Conservation (phyloP, 2,113 vertebrate genomes). For the Mystacornis crossleyi region DNA sequence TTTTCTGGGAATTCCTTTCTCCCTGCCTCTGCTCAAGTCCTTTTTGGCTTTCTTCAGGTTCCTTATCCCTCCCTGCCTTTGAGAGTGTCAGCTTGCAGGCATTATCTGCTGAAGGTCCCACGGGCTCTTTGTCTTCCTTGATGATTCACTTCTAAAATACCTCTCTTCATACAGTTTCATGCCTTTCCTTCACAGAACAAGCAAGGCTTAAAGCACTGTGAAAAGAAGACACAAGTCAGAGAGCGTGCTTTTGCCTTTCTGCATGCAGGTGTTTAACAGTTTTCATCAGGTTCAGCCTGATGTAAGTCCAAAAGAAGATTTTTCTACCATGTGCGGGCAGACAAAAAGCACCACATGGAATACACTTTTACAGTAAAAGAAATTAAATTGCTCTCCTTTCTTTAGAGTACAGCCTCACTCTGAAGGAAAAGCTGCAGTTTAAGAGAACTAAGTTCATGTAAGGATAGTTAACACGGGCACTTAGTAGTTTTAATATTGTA, state of each 20-base stretch:
- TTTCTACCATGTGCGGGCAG: not conserved
- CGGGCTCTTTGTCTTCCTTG: not conserved
- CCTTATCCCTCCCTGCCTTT: not conserved
- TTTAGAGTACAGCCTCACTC: not conserved
- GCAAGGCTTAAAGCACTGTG: not conserved
- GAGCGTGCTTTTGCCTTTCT: not conserved
- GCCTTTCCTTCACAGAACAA: not conserved
- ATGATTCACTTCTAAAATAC: not conserved
- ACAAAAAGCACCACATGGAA: not conserved
- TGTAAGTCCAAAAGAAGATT: not conserved
- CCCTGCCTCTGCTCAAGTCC: not conserved
- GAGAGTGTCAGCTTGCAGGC: not conserved
- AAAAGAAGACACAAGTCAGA: not conserved
- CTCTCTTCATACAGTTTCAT: not conserved
- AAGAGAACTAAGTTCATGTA: not conserved
- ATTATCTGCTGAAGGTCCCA: not conserved
- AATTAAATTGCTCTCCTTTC: not conserved
- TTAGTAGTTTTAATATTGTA: not conserved
- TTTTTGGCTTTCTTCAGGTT: not conserved
- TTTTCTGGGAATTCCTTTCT: conserved; percentile 29
- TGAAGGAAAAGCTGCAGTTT: not conserved
- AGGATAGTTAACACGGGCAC: not conserved
- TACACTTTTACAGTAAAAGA: not conserved
- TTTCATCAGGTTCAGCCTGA: not conserved
- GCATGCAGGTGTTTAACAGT: not conserved